phyloP scores from a whole-genome alignment of 2,888 invertebrate species.

The Apeira syringaria region DNA sequence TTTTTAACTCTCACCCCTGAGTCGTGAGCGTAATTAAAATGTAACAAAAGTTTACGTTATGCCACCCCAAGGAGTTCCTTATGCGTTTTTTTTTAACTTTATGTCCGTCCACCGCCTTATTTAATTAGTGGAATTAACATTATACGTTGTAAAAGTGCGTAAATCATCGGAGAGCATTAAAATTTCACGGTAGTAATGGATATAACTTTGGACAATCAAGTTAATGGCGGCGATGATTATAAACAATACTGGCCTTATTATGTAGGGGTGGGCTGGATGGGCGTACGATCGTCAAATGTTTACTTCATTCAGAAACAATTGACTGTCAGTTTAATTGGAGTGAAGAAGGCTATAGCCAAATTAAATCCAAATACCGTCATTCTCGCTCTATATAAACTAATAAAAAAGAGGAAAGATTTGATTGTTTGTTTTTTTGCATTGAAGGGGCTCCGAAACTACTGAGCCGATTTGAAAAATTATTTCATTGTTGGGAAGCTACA shows the following conservation, averaged over 20 bases:
- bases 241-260: conserved; percentile 14
- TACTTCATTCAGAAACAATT: no score
- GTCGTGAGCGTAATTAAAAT: conserved; percentile 64
- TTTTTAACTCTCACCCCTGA: conserved; percentile 61
- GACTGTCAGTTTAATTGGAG: no score
- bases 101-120: conserved; percentile 19
- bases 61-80: conserved; percentile 59
- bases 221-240: conserved; percentile 15
- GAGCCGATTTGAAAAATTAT: no score
- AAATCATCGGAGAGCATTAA: conserved; percentile 14
- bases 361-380: no score
- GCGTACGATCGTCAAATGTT: conserved; percentile 6
- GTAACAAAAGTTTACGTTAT: conserved; percentile 72
- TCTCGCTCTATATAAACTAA: no score
- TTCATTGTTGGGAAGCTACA: no score
- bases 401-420: no score
- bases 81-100: conserved; percentile 25
- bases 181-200: conserved; percentile 13
- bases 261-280: conserved; percentile 1
- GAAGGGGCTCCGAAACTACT: no score
- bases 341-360: no score
- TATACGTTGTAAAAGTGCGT: conserved; percentile 13
- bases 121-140: conserved; percentile 30
- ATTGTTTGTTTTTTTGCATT: no score
- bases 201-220: conserved; percentile 13